Percentiles rank a stretch among this genome's conserved stretches.
These are phyloP conservation scores for Xiphophorus birchmanni DNA, from an alignment of 2,797 vertebrate genomes.

Conservation along the genomic window DNA sequence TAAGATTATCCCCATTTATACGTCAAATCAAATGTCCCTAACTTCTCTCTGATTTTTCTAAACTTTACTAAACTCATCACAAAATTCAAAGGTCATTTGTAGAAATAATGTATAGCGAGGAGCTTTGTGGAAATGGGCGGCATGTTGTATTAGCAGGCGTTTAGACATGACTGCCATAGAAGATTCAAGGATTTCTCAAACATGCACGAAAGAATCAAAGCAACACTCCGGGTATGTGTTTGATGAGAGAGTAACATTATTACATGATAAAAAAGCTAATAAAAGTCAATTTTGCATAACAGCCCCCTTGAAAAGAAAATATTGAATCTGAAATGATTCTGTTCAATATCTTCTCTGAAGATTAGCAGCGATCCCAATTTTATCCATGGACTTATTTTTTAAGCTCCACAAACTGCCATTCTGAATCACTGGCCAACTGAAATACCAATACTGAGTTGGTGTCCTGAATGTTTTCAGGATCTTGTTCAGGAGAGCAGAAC, in stretches of 20 bases:
- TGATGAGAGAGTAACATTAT: too few relatives aligned
- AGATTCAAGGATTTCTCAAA: too few relatives aligned
- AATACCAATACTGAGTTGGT: constrained; percentile 61
- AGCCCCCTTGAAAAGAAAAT: background rate
- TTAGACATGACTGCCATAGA: too few relatives aligned
- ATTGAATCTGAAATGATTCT: constrained; percentile 13
- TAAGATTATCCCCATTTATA: background rate
- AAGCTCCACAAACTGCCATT: constrained; percentile 54
- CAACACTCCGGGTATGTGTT: too few relatives aligned
- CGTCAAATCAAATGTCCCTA: background rate
- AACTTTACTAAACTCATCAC: background rate
- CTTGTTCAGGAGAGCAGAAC: constrained; percentile 73
- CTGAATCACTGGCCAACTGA: constrained; percentile 70
- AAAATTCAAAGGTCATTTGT: background rate
- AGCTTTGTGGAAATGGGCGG: too few relatives aligned
- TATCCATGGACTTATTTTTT: constrained; percentile 64
- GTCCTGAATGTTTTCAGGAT: constrained; percentile 77
- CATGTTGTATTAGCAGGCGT: too few relatives aligned
- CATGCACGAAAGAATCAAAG: too few relatives aligned
- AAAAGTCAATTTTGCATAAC: too few relatives aligned
- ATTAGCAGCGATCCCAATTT: constrained; percentile 43
- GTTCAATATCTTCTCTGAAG: constrained; percentile 26
- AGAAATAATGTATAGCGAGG: too few relatives aligned
- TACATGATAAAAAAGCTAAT: too few relatives aligned
- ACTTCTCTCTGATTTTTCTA: background rate